Conservation (phyloP, 2,113 vertebrate species). For the Oceanites oceanicus region DNA sequence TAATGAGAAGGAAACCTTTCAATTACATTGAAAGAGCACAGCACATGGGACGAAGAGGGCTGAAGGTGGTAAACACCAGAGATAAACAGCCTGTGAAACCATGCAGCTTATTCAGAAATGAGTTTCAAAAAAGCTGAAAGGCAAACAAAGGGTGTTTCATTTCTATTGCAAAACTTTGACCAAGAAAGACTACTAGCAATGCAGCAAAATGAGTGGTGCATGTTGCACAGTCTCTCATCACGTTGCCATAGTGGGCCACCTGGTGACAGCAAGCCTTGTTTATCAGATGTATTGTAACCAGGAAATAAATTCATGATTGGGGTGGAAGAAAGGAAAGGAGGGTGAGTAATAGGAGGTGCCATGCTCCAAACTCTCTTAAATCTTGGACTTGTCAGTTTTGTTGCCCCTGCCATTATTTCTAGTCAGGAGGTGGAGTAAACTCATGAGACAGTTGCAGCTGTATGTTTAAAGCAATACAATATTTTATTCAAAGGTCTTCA, state of each 20-base stretch:
- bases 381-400: not conserved
- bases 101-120: not conserved
- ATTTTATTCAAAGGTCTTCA: not conserved
- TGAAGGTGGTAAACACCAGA: not conserved
- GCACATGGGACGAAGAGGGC: not conserved
- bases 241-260: too few relatives aligned
- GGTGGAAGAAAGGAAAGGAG: not conserved
- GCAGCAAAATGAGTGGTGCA: not conserved
- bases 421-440: not conserved
- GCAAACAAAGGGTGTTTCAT: not conserved
- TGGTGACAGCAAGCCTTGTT: not conserved
- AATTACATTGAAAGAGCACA: not conserved
- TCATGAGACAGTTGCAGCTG: not conserved
- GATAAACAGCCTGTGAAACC: not conserved
- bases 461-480: not conserved
- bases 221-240: fast-evolving
- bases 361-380: not conserved
- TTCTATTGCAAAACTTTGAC: not conserved
- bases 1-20: not conserved
- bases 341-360: not conserved
- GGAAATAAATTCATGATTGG: fast-evolving
- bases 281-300: fast-evolving
- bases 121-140: not conserved
- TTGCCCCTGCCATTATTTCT: not conserved
- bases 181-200: not conserved